Conservation (phyloP, 1,140 invertebrate species). For the Bombus affinis region DNA sequence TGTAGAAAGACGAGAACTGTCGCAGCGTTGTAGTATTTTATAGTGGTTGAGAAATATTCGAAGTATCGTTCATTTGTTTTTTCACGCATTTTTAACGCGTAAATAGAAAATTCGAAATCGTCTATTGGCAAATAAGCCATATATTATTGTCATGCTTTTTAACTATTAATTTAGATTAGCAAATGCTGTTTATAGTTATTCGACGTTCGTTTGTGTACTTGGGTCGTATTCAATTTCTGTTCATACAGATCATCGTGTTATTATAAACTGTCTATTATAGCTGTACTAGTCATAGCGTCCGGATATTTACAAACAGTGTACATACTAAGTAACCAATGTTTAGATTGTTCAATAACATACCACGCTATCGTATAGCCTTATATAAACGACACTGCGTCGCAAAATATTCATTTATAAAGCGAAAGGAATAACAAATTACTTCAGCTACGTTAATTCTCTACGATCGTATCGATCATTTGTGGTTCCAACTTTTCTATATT, state of each 20-base stretch:
- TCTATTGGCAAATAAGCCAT: no score
- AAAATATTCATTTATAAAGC: background rate
- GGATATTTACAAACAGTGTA: background rate
- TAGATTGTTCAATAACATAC: background rate
- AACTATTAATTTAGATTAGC: no score
- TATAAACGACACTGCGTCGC: background rate
- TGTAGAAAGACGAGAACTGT: background rate
- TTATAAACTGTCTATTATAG: background rate
- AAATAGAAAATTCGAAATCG: no score
- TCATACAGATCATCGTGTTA: background rate
- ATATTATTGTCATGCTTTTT: no score
- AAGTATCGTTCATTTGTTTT: no score
- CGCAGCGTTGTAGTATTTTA: background rate
- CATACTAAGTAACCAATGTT: background rate
- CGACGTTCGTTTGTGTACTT: no score
- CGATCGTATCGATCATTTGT: background rate
- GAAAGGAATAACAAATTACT: background rate
- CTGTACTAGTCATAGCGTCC: background rate
- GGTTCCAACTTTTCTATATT: background rate
- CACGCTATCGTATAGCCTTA: background rate
- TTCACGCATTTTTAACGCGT: no score
- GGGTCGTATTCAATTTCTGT: background rate
- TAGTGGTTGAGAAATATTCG: background rate
- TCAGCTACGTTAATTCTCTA: background rate
- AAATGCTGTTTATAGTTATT: no score